These are phyloP conservation scores for Glossosoma conforme DNA, from an alignment of 1,140 invertebrate genomes.

Conservation along the genomic window DNA sequence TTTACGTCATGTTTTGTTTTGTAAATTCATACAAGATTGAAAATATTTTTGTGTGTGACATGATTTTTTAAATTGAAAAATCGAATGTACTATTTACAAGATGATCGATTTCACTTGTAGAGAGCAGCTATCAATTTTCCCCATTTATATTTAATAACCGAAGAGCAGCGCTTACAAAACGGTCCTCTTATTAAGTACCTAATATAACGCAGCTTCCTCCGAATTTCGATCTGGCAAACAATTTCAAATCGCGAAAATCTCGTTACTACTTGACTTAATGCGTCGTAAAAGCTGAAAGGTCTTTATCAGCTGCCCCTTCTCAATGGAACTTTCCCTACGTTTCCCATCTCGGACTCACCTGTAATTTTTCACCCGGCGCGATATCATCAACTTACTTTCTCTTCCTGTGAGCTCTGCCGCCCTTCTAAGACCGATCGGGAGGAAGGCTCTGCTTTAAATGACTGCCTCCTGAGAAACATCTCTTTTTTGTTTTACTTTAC, in stretches of 20 bases:
- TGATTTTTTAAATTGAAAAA: too few relatives aligned
- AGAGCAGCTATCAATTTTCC: too few relatives aligned
- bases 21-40: too few relatives aligned
- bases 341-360: conserved; percentile 24
- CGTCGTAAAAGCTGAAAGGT: conserved; percentile 30
- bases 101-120: too few relatives aligned
- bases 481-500: too few relatives aligned
- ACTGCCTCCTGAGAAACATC: conserved; percentile 26
- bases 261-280: conserved; percentile 31
- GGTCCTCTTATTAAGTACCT: conserved; percentile 15
- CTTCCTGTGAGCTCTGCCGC: conserved; percentile 14
- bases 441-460: conserved; percentile 25
- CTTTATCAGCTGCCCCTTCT: conserved; percentile 31
- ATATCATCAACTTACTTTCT: conserved; percentile 30
- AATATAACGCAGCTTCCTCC: conserved; percentile 14
- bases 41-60: too few relatives aligned
- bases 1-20: too few relatives aligned
- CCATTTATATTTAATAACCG: background rate
- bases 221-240: conserved; percentile 31
- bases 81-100: too few relatives aligned
- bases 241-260: conserved; percentile 30
- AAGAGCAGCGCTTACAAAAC: background rate
- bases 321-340: conserved; percentile 20
- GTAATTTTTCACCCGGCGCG: conserved; percentile 29
- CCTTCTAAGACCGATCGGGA: conserved; percentile 10